phyloP scores from a whole-genome alignment of 2,797 vertebrate genomes.

The Sardinella longiceps region DNA sequence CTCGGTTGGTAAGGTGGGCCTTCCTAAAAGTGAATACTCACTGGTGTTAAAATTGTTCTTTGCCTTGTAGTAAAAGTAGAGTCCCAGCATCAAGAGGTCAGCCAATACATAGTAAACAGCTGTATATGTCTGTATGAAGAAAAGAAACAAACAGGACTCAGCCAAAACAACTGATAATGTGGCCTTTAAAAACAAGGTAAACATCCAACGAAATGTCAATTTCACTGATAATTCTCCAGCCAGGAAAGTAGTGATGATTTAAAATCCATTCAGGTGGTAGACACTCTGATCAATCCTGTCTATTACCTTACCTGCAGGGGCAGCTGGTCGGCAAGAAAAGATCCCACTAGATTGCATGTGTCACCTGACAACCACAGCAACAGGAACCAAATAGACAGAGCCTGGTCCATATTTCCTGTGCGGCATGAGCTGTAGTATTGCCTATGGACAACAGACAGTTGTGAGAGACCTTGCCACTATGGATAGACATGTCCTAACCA shows the following conservation, averaged over 20 bases:
- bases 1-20: not conserved
- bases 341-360: conserved; percentile 90
- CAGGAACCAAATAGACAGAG: conserved; percentile 93
- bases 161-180: conserved; percentile 34
- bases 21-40: conserved; percentile 57
- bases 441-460: conserved; percentile 63
- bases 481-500: not conserved
- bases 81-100: conserved; percentile 84
- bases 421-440: conserved; percentile 90
- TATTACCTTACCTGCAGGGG: conserved; percentile 85
- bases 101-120: conserved; percentile 91
- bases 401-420: conserved; percentile 90
- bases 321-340: conserved; percentile 90
- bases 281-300: not conserved
- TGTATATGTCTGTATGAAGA: conserved; percentile 82
- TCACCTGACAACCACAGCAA: conserved; percentile 92
- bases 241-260: not conserved
- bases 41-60: conserved; percentile 57
- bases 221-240: not conserved
- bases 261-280: not conserved
- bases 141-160: not conserved
- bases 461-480: not conserved
- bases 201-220: not conserved
- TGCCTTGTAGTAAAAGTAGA: conserved; percentile 84
- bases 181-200: not conserved